phyloP scores from a whole-genome alignment of 2,888 invertebrate species.

The Pherbina coryleti region DNA sequence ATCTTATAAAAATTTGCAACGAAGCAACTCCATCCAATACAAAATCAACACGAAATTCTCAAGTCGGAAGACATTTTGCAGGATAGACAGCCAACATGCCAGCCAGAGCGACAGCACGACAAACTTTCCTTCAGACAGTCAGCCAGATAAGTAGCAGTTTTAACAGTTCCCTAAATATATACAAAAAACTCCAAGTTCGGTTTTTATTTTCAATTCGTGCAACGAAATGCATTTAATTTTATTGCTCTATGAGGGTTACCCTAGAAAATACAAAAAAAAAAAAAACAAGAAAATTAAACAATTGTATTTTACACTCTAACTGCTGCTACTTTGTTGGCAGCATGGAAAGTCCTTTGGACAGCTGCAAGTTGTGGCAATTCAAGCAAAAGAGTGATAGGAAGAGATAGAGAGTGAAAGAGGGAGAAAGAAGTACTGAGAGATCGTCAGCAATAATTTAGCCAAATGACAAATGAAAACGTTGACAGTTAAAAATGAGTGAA shows the following conservation, averaged over 20 bases:
- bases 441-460: not conserved
- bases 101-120: no score
- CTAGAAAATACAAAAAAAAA: not conserved
- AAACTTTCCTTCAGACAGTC: no score
- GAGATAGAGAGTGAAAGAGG: not conserved
- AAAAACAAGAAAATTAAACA: not conserved
- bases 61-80: no score
- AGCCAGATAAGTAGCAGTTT: no score
- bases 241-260: not conserved
- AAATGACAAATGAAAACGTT: slow-evolving; percentile 8
- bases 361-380: not conserved
- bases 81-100: no score
- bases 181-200: no score
- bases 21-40: no score
- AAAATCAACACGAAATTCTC: no score
- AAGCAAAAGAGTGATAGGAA: not conserved
- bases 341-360: no score
- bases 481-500: not conserved
- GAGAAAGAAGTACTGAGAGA: no score
- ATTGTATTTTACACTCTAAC: not conserved
- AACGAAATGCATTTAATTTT: not conserved
- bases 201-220: no score
- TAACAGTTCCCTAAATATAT: no score
- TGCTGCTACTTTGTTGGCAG: not conserved
- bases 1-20: not conserved